phyloP scores from a whole-genome alignment of 2,113 vertebrate genomes.

The Jacana jacana region DNA sequence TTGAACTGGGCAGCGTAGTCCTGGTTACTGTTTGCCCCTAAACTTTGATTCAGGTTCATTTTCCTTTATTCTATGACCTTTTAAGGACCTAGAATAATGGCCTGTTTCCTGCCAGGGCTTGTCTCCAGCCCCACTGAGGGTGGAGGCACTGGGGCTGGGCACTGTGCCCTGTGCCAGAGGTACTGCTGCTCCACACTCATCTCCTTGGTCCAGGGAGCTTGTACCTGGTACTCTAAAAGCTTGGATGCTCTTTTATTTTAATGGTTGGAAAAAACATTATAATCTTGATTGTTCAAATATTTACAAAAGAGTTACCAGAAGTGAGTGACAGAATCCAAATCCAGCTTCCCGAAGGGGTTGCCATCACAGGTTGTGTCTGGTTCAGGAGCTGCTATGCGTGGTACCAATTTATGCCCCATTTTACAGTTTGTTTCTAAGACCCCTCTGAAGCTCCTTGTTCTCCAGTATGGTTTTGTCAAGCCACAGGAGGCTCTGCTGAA shows the following conservation, averaged over 20 bases:
- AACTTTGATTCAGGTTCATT: background rate
- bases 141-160: too few species aligned
- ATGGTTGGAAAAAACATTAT: too few species aligned
- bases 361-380: background rate
- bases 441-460: background rate
- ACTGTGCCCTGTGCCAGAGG: background rate
- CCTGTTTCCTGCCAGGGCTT: background rate
- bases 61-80: background rate
- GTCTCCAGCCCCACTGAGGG: accelerated
- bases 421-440: background rate
- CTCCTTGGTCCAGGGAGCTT: background rate
- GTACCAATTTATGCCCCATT: background rate
- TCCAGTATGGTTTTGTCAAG: background rate
- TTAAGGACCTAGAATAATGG: too few species aligned
- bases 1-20: background rate
- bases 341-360: background rate
- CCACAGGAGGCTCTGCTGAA: background rate
- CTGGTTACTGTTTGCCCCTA: background rate
- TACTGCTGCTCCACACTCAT: background rate
- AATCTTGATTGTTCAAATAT: background rate
- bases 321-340: background rate
- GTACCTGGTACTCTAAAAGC: accelerated
- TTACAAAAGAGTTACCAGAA: background rate
- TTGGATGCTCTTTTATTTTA: background rate
- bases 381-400: background rate